Base-by-base conservation (phyloP, 2,888 invertebrate genomes). In the Leptinotarsa tumamoca region DNA sequence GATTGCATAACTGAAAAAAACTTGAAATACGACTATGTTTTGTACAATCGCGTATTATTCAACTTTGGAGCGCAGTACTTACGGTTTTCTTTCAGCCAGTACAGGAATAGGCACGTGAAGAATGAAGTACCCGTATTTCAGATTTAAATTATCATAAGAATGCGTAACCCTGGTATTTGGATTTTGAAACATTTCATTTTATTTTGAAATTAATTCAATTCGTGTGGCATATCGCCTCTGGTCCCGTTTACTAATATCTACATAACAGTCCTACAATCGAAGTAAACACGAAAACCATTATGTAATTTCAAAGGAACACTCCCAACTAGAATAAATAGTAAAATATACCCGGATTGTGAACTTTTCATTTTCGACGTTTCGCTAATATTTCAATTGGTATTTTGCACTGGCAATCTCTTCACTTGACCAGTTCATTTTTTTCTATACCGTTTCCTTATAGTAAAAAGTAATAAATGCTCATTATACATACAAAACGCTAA, bases 1-100 rank as follows among this genome's bases (percentile, higher is more conserved):
- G 63, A 63, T 63, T 63, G n/a, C 63, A 63, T 63, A 63, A 63
- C n/a, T 27, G 17, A 43, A 63, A 33, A 27, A 63, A 63, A 63
- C 43, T n/a, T 17, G 63, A 18, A 63, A 43, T 63, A 63, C 63
- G 18, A 13, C 2, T 63, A 63, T 33, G 63, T 14, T 63, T 27
- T 63, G 17, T 63, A 33, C 33, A 33, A 63, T 63, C 33, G 33
- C 43, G 10, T 33, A 63, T 63, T 33, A 63, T 63, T 33, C 43
- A 63, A 43, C 33, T 63, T 15, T 21, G 13, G 27, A 13, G 63
- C 27, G 63, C 63, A 43, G 33, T 63, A 33, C 27, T 17, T 27
- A 27, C 33, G 63, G 17, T 33, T 51, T 15, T 15, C 15, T 17
- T 52, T 15, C 5, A 52, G 52, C 14, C 4, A 33, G 17, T 17